Evolutionary conservation across 2,888 invertebrate genomes (phyloP), one percentile per base, ranked within the genome.

Genomic region (Steromphala cineraria): DNA sequence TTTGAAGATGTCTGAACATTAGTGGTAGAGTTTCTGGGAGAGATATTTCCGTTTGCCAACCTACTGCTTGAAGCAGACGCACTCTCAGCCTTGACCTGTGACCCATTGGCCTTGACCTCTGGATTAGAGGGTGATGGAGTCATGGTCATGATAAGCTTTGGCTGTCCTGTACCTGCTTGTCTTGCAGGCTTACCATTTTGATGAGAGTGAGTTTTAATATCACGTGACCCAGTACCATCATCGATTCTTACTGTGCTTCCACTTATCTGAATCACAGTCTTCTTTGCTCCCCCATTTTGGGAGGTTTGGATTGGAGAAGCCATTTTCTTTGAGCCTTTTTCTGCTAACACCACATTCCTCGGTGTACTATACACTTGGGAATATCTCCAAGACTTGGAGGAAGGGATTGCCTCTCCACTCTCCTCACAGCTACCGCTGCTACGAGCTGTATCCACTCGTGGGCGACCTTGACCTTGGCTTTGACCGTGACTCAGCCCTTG

Each of bases 261-360:
- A 21, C 80, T 80, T 74, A 82, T 85, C 21, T 75, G 75, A 74
- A 85, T 81, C 21, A 82, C 81, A 19, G 85, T 83, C 71, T 80
- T 83, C 24, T 80, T 75, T 5, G 78, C n/a, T 4, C 80, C 82
- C 19, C 78, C 46, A 19, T 28, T 62, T 17, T 75, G 75, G 28
- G 24, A 10, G 13, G 53, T 24, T 75, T 46, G 52, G 15, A n/a
- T 75, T 40, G 24, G 24, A 13, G 40, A 52, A 52, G 75, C 40
- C 75, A 75, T 75, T 40, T 75, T 75, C 24, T 19, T 52, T 52
- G 15, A 19, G 21, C 21, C 24, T n/a, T 75, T 75, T 15, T 75
- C 52, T 53, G 40, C 52, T 52, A 52, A 52, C 24, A 52, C 62
- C 8, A 62, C 62, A 62, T 62, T 62, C 62, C 28, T 62, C 28